Evolutionary conservation across 2,888 invertebrate genomes (phyloP).

Genomic region (Tiliacea citrago): DNA sequence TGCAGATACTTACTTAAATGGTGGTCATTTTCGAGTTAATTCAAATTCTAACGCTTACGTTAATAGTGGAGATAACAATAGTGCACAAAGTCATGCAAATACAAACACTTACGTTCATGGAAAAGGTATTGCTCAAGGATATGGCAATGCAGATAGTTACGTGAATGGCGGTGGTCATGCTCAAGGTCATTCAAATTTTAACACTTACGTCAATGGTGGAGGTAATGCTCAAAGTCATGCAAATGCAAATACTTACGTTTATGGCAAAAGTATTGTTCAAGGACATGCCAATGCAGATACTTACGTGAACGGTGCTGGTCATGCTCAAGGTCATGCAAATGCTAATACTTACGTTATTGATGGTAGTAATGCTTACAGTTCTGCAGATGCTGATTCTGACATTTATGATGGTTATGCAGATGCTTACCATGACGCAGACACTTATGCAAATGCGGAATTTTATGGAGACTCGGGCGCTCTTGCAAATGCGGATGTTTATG

Average conservation of each 20-base stretch:
- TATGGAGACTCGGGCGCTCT: not conserved
- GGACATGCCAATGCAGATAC: too few species aligned
- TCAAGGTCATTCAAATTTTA: not conserved
- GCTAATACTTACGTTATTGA: too few species aligned
- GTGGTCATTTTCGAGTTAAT: too few species aligned
- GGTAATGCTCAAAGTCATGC: not conserved
- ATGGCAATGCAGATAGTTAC: not conserved
- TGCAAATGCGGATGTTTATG: not conserved
- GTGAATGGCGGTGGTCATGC: not conserved
- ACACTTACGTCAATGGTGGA: accelerated
- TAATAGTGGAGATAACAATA: not conserved
- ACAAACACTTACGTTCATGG: not conserved
- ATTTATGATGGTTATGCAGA: not conserved
- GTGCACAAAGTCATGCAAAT: not conserved
- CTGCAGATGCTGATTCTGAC: not conserved
- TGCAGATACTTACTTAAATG: not conserved
- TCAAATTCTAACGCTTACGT: not conserved
- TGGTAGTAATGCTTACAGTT: not conserved
- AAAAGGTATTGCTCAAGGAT: too few species aligned
- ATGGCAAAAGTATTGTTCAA: too few species aligned
- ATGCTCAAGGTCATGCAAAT: not conserved
- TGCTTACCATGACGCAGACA: not conserved
- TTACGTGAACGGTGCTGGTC: not conserved
- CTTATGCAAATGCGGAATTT: not conserved
- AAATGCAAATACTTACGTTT: not conserved